Percentiles rank a stretch among this genome's conserved stretches.
Conservation (phyloP, 2,888 invertebrate species). For the Notocelia uddmanniana region DNA sequence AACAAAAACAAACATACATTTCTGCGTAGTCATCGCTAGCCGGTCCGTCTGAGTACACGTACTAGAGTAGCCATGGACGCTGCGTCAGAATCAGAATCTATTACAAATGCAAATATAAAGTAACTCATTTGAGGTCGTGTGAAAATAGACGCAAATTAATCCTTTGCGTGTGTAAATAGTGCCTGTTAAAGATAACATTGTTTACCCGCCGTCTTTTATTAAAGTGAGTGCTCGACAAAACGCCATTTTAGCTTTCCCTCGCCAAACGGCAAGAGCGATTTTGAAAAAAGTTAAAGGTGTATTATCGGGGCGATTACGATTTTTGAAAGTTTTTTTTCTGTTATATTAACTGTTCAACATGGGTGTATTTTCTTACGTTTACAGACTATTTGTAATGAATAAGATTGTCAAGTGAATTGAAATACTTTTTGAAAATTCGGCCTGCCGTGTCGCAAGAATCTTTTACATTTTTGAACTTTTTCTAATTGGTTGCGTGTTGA, state of each 20-base stretch:
- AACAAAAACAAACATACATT: constrained; percentile 44
- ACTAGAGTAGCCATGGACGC: constrained; percentile 50
- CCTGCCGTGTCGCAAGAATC: neutral
- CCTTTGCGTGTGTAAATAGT: constrained; percentile 33
- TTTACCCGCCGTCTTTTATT: constrained; percentile 39
- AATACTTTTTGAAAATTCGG: neutral
- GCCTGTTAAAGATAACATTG: constrained; percentile 47
- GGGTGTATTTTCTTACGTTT: constrained; percentile 79
- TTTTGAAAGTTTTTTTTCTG: neutral
- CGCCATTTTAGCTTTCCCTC: constrained; percentile 31
- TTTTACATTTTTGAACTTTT: constrained; percentile 1
- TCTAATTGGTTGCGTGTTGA: neutral
- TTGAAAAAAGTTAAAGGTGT: constrained; percentile 18
- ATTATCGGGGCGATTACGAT: constrained; percentile 3
- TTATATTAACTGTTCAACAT: constrained; percentile 62
- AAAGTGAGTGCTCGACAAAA: neutral
- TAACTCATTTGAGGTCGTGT: constrained; percentile 10
- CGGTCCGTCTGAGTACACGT: constrained; percentile 47
- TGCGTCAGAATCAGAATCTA: constrained; percentile 48
- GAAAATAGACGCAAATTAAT: constrained; percentile 35
- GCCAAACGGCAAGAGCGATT: constrained; percentile 26
- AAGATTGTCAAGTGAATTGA: constrained; percentile 58
- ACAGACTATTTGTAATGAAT: constrained; percentile 78
- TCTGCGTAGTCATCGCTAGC: constrained; percentile 54
- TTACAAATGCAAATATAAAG: constrained; percentile 14